A percentile compares a stretch with the other conserved stretches of the same genome.
Conservation (phyloP, 2,797 vertebrate species). For the Oreortyx pictus region DNA sequence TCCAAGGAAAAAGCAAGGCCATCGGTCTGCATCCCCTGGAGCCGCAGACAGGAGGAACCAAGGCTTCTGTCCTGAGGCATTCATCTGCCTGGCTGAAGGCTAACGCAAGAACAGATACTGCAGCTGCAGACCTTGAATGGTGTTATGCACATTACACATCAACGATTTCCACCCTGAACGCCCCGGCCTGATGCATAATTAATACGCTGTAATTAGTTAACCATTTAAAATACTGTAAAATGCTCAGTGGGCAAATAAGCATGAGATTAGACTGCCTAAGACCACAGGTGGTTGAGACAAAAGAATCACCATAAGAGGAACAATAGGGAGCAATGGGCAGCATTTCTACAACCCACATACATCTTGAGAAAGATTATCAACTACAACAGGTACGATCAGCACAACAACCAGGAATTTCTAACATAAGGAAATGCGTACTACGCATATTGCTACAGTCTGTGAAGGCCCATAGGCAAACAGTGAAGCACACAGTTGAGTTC, state of each 20-base stretch:
- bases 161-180: not conserved
- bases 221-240: constrained; percentile 13
- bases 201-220: constrained; percentile 25
- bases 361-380: not conserved
- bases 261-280: not conserved
- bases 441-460: not conserved
- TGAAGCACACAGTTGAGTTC: not conserved
- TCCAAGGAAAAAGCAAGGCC: not conserved
- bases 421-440: not conserved
- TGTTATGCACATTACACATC: not conserved
- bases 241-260: not conserved
- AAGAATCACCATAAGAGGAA: not conserved
- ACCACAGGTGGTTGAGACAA: not conserved
- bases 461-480: not conserved
- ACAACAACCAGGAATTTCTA: not conserved
- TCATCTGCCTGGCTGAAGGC: not conserved
- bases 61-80: not conserved
- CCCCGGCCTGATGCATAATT: not conserved
- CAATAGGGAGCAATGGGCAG: not conserved
- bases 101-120: not conserved
- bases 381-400: not conserved
- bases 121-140: not conserved
- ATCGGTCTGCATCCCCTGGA: not conserved
- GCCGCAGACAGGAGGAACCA: not conserved
- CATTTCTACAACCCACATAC: not conserved